A percentile compares a stretch with the other conserved stretches of the same genome.
phyloP scores from a whole-genome alignment of 1,140 invertebrate genomes.

The Heliconius eleuchia region DNA sequence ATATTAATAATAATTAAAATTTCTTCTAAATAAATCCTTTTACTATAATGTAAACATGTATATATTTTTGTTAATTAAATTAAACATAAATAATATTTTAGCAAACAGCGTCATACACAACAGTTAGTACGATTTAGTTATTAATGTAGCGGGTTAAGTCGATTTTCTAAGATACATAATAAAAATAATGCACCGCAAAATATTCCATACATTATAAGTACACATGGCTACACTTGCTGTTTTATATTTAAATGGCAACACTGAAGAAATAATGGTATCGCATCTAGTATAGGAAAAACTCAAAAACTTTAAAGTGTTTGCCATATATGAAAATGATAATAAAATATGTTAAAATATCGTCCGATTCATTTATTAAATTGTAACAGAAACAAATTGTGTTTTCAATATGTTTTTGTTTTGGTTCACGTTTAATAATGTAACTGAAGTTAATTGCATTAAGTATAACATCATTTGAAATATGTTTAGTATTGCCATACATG shows the following conservation, averaged over 20 bases:
- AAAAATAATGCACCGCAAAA: conserved; percentile 48
- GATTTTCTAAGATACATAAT: conserved; percentile 50
- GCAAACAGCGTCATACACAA: conserved; percentile 39
- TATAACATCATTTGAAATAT: too few relatives aligned
- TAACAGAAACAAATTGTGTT: neutral
- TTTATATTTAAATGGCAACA: conserved; percentile 29
- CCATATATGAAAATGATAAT: neutral
- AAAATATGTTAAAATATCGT: conserved; percentile 9
- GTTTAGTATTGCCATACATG: too few relatives aligned
- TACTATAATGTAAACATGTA: neutral
- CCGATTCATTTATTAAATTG: conserved; percentile 1
- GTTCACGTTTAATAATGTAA: too few relatives aligned
- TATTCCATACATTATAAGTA: conserved; percentile 51
- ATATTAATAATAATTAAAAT: too few relatives aligned
- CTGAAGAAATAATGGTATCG: neutral
- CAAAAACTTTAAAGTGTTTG: neutral
- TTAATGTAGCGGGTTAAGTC: conserved; percentile 55
- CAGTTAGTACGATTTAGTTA: conserved; percentile 55
- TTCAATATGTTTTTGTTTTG: neutral
- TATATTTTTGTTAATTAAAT: neutral
- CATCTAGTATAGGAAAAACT: neutral
- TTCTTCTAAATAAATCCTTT: too few relatives aligned
- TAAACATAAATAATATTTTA: conserved; percentile 16
- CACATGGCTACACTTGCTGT: conserved; percentile 25
- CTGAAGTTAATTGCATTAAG: too few relatives aligned